Percentiles rank a stretch among this genome's conserved stretches.
Evolutionary conservation across 2,797 vertebrate genomes (phyloP).

Genomic region (Acropternis orthonyx): DNA sequence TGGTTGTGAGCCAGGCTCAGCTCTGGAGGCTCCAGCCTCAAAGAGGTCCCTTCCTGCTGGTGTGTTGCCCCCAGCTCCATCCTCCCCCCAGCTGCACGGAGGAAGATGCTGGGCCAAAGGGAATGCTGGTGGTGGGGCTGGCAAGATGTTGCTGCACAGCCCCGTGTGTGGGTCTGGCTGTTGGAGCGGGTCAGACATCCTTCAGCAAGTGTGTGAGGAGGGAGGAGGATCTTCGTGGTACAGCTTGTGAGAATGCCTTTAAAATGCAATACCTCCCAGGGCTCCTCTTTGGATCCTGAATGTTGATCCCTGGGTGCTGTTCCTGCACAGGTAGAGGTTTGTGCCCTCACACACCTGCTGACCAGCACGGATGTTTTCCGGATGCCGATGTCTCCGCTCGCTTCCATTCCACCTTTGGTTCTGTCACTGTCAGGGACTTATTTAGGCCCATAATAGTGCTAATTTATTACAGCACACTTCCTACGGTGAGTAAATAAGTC

Average conservation of each 20-base stretch:
- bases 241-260: background rate
- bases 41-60: accelerated
- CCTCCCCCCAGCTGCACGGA: too few relatives aligned
- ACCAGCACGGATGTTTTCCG: background rate
- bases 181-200: accelerated
- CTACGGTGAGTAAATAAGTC: constrained; percentile 82
- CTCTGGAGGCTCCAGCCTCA: too few relatives aligned
- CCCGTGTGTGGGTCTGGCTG: accelerated
- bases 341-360: background rate
- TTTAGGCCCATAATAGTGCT: constrained; percentile 69
- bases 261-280: background rate
- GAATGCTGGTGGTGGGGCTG: too few relatives aligned
- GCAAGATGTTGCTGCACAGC: too few relatives aligned
- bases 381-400: accelerated
- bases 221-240: background rate
- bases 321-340: background rate
- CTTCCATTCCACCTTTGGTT: constrained; percentile 22
- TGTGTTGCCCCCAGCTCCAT: background rate
- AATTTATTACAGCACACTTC: constrained; percentile 83
- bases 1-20: too few relatives aligned
- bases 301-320: background rate
- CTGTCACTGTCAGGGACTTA: constrained; percentile 67
- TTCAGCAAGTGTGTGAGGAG: accelerated
- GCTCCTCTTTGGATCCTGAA: background rate
- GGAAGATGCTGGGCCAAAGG: background rate